Evolutionary conservation across 2,113 vertebrate species (phyloP).

Genomic region (Edolisoma coerulescens): DNA sequence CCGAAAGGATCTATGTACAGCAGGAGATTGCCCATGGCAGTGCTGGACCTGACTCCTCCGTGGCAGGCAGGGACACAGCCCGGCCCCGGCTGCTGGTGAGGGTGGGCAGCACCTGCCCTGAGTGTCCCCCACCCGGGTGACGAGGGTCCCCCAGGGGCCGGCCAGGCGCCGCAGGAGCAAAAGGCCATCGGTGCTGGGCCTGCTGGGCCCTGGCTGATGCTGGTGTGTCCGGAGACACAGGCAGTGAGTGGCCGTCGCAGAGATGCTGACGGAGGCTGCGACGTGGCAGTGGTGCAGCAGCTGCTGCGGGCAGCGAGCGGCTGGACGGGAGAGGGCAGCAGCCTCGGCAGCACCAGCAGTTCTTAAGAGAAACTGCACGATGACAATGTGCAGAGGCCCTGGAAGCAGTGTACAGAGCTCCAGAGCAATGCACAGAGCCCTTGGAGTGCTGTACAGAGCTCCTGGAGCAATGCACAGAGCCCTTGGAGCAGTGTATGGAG

Average conservation of each 20-base stretch:
- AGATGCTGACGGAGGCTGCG: conserved; percentile 15
- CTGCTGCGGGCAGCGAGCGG: not conserved
- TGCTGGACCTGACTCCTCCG: not conserved
- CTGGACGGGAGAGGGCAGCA: conserved; percentile 24
- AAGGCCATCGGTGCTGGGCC: conserved; percentile 43
- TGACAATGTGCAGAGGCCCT: not conserved
- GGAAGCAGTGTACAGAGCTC: not conserved
- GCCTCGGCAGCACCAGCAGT: not conserved
- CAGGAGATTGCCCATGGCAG: conserved; percentile 37
- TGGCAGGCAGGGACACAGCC: not conserved
- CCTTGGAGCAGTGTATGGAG: not conserved
- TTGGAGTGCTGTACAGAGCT: too few relatives aligned
- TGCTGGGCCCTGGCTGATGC: conserved; percentile 16
- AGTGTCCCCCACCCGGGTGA: not conserved
- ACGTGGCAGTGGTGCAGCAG: conserved; percentile 38
- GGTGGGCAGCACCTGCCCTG: not conserved
- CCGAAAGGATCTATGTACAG: conserved; percentile 69
- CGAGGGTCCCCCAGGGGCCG: not conserved
- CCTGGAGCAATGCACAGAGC: not conserved
- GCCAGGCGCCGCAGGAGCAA: not conserved
- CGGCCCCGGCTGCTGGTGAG: not conserved
- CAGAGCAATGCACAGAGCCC: not conserved
- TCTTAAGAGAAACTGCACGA: not conserved
- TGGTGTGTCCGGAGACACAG: conserved; percentile 35
- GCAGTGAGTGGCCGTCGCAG: conserved; percentile 5